These are phyloP conservation scores for Eristalis tenax DNA, from an alignment of 2,888 invertebrate genomes.

Conservation along the genomic window DNA sequence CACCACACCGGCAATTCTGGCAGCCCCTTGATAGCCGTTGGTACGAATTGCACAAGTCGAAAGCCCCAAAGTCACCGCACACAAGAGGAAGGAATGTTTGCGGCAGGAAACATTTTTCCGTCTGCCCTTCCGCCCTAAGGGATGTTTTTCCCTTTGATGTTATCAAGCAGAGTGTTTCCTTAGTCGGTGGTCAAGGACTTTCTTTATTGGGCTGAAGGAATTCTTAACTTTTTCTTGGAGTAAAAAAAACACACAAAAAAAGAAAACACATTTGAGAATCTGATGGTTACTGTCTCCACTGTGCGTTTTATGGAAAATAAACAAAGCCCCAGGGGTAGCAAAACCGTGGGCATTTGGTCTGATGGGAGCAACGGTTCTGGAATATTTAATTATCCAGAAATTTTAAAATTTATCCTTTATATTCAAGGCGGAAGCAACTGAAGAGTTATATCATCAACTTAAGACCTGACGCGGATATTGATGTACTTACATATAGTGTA, in stretches of 20 bases:
- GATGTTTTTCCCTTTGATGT: constrained; percentile 38
- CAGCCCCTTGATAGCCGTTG: constrained; percentile 44
- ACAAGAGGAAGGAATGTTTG: constrained; percentile 42
- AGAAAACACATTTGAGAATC: constrained; percentile 20
- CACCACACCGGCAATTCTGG: constrained; percentile 18
- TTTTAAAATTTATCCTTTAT: constrained; percentile 29
- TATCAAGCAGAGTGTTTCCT: constrained; percentile 57
- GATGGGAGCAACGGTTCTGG: constrained; percentile 10
- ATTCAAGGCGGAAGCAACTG: background rate
- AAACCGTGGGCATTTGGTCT: background rate
- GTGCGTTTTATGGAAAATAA: constrained; percentile 46
- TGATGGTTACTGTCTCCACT: constrained; percentile 28
- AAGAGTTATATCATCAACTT: background rate
- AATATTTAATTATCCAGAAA: constrained; percentile 39
- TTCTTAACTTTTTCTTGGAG: constrained; percentile 30
- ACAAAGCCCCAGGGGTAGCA: background rate
- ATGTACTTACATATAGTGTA: background rate
- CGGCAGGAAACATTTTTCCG: constrained; percentile 53
- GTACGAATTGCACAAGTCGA: constrained; percentile 49
- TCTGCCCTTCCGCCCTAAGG: constrained; percentile 40
- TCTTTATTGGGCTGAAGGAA: constrained; percentile 18
- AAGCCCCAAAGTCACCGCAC: constrained; percentile 40
- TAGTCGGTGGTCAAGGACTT: constrained; percentile 51
- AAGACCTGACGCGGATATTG: background rate
- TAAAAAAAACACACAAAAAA: constrained; percentile 1